Evolutionary conservation across 2,113 vertebrate genomes (phyloP), one percentile per base, ranked within the genome.

Genomic region (Penelope pileata): DNA sequence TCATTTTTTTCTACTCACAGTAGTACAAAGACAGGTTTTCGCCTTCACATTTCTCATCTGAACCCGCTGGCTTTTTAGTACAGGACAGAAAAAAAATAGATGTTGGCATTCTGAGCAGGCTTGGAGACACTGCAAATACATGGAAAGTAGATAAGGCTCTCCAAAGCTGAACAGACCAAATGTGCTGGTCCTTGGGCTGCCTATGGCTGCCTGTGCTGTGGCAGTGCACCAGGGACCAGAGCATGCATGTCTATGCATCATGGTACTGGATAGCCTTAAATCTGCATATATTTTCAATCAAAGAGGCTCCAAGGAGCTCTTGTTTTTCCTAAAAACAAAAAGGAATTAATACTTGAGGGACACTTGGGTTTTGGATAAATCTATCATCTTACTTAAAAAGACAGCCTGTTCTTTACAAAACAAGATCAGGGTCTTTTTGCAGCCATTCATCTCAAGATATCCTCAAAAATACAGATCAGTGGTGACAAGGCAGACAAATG

Each of bases 401-500:
- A 87, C 75, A 86, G 83, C 26, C n/a, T 86, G 77, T 43, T 51
- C 36, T 89, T 81, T 79, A 75, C 27, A 36, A 88, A 93, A 90
- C 51, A 92, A 7, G 3, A 64, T 70, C 89, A 90, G 43, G 74
- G 73, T 58, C 80, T 85, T 92, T 81, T 47, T 84, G 64, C 36
- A 88, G 76, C 68, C 89, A 76, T 93, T 94, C 67, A 72, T 88
- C 86, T 93, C 72, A 59, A 60, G 59, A 76, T 93, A 91, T 36
- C 36, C 50, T 94, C 67, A 90, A 27, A 94, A 94, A 83, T 84
- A 90, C 68, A 66, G 86, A 93, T 94, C 83, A 86, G 48, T 63
- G 24, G 54, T 85, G 88, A 69, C 85, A 88, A 77, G 45, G 17
- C 59, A 92, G 89, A 94, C 76, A 94, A 84, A 96, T 77, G 91